Evolutionary conservation across 2,797 vertebrate species (phyloP), one percentile per base, ranked within the genome.

Genomic region (Lophius americanus): DNA sequence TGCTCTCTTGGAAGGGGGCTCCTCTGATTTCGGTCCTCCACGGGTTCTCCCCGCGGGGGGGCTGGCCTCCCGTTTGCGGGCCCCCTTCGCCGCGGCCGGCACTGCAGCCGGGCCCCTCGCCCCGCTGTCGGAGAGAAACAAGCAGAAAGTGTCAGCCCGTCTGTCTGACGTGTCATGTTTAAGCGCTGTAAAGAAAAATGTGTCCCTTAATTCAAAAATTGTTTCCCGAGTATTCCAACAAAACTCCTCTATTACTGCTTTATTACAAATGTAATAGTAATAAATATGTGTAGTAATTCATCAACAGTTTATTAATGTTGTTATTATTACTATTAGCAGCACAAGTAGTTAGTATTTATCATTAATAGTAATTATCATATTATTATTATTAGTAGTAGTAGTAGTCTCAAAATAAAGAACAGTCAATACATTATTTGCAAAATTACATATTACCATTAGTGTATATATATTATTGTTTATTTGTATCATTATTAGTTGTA

Each of bases 11-110:
- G 83, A 59, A 1, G 95, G 91, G 0, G 81, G 87, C 75, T 99
- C 96, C 58, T 98, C 96, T 52, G 92, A 69, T 79, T 95, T 95
- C 86, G 93, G 95, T 72, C 94, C 95, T 62, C 94, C 94, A 61
- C 96, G 94, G 1, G 94, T 96, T 41, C 94, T 93, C 63, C 90
- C 92, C 37, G 89, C 91, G 0, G 94, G 92, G 55, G 97, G 96
- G 83, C 95, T 97, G 70, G 88, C 84, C 81, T 99, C 97, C 73
- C 93, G 93, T 86, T 94, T 96, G 57, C 95, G 93, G 41, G 86
- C 88, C 73, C 86, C 95, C 76, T 95, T 97, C 33, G 90, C 75
- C n/a, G 74, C 85, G 4, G 83, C 75, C n/a, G 75, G 85, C 4
- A 84, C 82, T 5, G 84, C 84, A 4, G 86, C 86, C 75, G 95